Evolutionary conservation across 2,113 vertebrate genomes (phyloP).

Genomic region (Melanotaenia duboulayi): DNA sequence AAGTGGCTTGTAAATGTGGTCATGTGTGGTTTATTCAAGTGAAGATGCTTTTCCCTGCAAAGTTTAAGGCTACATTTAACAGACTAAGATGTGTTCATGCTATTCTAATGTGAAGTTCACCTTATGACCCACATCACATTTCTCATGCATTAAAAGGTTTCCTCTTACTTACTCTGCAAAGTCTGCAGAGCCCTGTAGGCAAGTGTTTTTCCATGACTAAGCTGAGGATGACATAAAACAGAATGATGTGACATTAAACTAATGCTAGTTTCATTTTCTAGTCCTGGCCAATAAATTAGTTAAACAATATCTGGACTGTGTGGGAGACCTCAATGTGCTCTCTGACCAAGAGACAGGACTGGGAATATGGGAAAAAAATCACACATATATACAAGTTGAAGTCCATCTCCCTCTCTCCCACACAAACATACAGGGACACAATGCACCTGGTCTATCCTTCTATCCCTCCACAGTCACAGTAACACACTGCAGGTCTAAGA

Average conservation of each 20-base stretch:
- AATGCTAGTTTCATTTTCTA: constrained; percentile 41
- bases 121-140: constrained; percentile 10
- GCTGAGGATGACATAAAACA: constrained; percentile 53
- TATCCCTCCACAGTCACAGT: constrained; percentile 27
- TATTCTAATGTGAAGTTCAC: constrained; percentile 23
- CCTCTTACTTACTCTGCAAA: no score
- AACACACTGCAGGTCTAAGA: constrained; percentile 72
- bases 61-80: constrained; percentile 22
- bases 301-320: constrained; percentile 46
- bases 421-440: constrained; percentile 61
- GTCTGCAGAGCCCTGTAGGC: background rate
- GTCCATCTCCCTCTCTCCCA: constrained; percentile 43
- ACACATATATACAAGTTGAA: constrained; percentile 43
- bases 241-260: constrained; percentile 44
- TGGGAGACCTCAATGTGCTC: constrained; percentile 32
- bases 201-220: constrained; percentile 16
- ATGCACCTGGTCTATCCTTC: constrained; percentile 69
- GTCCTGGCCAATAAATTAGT: constrained; percentile 20
- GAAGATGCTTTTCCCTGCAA: constrained; percentile 26
- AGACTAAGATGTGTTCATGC: constrained; percentile 18
- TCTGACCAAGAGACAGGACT: constrained; percentile 37
- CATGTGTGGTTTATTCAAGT: constrained; percentile 52
- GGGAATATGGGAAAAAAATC: constrained; percentile 48
- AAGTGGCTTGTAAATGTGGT: constrained; percentile 68
- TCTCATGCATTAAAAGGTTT: no score